phyloP scores from a whole-genome alignment of 2,888 invertebrate genomes.

The Tetheella fluctuosa region DNA sequence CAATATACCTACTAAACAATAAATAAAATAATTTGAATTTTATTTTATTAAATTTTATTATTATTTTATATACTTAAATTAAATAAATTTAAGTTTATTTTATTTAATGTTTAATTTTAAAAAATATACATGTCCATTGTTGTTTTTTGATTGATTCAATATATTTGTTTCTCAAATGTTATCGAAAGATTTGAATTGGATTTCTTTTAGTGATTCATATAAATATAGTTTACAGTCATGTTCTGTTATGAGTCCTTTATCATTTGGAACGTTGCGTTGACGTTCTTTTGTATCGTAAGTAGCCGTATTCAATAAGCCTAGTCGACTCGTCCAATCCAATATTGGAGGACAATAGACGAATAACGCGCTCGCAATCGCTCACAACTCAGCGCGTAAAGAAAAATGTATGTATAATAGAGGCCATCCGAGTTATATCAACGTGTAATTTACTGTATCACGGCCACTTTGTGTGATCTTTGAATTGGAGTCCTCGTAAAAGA shows the following conservation, averaged over 20 bases:
- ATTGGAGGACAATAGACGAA: conserved; percentile 75
- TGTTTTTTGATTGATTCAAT: too few species aligned
- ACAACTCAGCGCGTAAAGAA: conserved; percentile 25
- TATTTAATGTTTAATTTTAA: too few species aligned
- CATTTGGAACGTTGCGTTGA: neutral
- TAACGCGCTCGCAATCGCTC: conserved; percentile 33
- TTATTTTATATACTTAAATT: too few species aligned
- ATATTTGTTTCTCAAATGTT: too few species aligned
- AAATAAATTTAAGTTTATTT: too few species aligned
- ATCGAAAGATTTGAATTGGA: neutral
- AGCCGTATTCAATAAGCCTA: conserved; percentile 57
- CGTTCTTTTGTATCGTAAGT: conserved; percentile 58
- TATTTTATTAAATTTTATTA: too few species aligned
- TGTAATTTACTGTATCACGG: conserved; percentile 25
- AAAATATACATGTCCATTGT: too few species aligned
- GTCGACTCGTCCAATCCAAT: conserved; percentile 57
- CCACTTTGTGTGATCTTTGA: conserved; percentile 22
- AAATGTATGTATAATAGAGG: conserved; percentile 35
- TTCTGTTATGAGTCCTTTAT: neutral
- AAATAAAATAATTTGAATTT: too few species aligned
- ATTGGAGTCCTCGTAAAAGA: conserved; percentile 19
- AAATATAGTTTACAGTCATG: neutral
- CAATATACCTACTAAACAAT: too few species aligned
- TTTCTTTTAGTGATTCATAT: neutral
- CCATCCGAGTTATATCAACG: conserved; percentile 20